phyloP scores from a whole-genome alignment of 2,797 vertebrate species.

The Passerculus sandwichensis region DNA sequence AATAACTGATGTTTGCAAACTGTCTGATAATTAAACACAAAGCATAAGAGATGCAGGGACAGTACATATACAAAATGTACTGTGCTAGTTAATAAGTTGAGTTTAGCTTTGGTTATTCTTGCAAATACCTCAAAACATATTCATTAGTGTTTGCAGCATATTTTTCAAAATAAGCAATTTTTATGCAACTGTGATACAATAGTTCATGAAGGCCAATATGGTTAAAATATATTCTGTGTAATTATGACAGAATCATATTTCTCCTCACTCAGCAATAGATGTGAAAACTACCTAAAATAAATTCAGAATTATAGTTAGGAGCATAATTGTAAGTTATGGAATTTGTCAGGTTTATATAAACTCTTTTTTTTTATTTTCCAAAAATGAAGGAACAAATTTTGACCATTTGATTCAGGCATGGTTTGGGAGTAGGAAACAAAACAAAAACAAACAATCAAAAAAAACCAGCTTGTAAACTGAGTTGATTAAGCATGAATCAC shows the following conservation, averaged over 20 bases:
- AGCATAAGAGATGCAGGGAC: background rate
- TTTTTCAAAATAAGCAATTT: slow-evolving; percentile 6
- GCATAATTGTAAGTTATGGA: background rate
- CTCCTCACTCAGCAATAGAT: background rate
- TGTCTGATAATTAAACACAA: background rate
- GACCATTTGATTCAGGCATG: background rate
- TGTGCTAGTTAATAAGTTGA: background rate
- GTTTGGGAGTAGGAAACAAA: fast-evolving
- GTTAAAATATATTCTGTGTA: background rate
- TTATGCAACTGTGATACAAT: background rate
- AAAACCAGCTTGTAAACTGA: background rate
- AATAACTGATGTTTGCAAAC: background rate
- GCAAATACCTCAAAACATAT: background rate
- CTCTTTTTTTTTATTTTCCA: background rate
- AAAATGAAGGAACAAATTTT: background rate
- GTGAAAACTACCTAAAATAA: background rate
- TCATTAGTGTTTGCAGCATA: background rate
- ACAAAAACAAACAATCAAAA: background rate
- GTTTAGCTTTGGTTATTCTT: background rate
- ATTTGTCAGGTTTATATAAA: background rate
- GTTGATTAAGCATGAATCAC: background rate
- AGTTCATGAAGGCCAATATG: background rate
- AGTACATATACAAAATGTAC: background rate
- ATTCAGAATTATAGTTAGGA: background rate
- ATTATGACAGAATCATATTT: background rate